Evolutionary conservation across 2,113 vertebrate genomes (phyloP), one percentile per base, ranked within the genome.

Genomic region (Limnothrissa miodon): DNA sequence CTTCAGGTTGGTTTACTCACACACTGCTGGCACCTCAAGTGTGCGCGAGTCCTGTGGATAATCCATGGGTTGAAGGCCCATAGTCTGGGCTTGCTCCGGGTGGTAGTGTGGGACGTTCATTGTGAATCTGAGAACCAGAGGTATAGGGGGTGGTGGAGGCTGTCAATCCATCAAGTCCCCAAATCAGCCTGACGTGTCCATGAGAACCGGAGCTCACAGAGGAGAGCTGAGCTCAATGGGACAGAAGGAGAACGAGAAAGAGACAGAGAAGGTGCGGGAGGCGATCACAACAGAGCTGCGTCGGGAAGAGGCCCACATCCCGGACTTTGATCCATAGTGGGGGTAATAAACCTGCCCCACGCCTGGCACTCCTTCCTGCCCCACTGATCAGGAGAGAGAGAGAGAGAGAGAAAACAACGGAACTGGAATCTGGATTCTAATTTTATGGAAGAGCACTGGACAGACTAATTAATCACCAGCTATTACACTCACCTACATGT

Each of bases 311-410:
- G 90, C 90, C 90, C 82, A 4, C 81, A 85, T 17, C 78, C 23
- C 86, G 93, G 93, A 95, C 94, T 95, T 95, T 85, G 93, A 84
- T 92, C 94, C 81, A 74, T 78, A 70, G 85, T 66, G 88, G 83
- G 87, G 46, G 90, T 93, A 90, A 93, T 94, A 95, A 94, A 95
- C 90, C 85, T 87, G 46, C 90, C 89, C 90, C 89, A 91, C 91
- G 90, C 90, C 86, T 91, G 94, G 92, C 94, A 94, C 93, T 91
- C 94, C 94, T 93, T 87, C 82, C 88, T 86, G 83, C 29, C 66
- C 66, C 29, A 36, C 62, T 36, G 85, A 48, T 70, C 84, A 86
- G 86, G 87, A 79, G 11, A 80, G 44, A 81, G 78, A 4, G 25
- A 66, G 25, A 66, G 25, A 66, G 6, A 66, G 4, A 66, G 25